A percentile compares a stretch with the other conserved stretches of the same genome.
These are phyloP conservation scores for Ctena decussata DNA, from an alignment of 2,888 invertebrate genomes.

Conservation along the genomic window DNA sequence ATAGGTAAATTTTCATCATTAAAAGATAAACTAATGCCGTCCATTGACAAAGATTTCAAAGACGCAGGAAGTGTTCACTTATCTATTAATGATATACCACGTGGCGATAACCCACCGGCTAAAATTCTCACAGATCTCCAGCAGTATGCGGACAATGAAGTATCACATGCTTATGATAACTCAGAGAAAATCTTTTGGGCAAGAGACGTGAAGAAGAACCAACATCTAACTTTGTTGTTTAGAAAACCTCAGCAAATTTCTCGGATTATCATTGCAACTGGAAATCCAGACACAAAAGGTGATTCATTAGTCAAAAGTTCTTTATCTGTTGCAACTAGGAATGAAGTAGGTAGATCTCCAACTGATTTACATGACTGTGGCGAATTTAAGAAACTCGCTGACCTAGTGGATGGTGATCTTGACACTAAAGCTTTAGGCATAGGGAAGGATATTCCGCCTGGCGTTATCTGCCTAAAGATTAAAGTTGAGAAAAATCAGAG, in stretches of 20 bases:
- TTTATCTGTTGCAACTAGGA: not conserved
- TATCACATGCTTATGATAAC: conserved; percentile 81
- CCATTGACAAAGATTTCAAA: conserved; percentile 67
- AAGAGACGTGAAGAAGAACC: conserved; percentile 37
- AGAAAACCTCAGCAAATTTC: conserved; percentile 58
- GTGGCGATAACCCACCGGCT: conserved; percentile 84
- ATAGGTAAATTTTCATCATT: conserved; percentile 72
- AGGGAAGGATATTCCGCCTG: not conserved
- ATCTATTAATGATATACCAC: conserved; percentile 29
- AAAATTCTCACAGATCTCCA: conserved; percentile 83
- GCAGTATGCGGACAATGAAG: conserved; percentile 66
- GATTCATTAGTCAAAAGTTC: conserved; percentile 44
- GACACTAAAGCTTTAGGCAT: conserved; percentile 52
- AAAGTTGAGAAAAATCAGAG: not conserved
- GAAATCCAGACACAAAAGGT: conserved; percentile 41
- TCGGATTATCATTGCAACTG: conserved; percentile 67
- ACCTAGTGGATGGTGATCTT: conserved; percentile 55
- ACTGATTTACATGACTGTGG: not conserved
- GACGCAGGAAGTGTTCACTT: conserved; percentile 39
- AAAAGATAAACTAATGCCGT: conserved; percentile 66
- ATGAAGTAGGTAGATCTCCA: not conserved
- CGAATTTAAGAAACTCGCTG: not conserved
- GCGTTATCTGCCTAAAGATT: conserved; percentile 8
- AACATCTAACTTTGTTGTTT: conserved; percentile 64
- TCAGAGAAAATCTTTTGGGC: conserved; percentile 64